Percentiles rank a stretch among this genome's conserved stretches.
Conservation (phyloP, 92 coral and sea anemone species). For the Phenganax subtilis region DNA sequence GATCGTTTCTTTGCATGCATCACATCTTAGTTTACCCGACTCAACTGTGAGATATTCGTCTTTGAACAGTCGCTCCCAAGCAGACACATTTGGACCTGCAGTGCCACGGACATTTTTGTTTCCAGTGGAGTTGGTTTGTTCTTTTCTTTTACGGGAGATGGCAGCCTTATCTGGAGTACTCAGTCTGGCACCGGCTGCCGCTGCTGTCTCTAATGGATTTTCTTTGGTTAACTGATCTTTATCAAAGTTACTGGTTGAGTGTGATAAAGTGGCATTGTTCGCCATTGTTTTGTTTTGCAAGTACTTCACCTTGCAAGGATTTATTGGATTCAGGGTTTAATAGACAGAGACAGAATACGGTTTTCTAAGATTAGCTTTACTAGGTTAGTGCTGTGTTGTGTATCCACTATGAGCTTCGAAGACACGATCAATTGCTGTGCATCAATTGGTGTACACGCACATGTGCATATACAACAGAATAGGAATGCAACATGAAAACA, state of each 20-base stretch:
- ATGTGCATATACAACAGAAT: too few relatives aligned
- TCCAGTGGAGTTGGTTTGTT: conserved; percentile 56
- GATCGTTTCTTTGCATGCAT: too few relatives aligned
- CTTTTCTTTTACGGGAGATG: conserved; percentile 56
- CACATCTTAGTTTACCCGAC: too few relatives aligned
- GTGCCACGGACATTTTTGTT: conserved; percentile 48
- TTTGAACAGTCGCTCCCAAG: conserved; percentile 56
- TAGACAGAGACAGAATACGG: too few relatives aligned
- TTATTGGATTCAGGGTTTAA: too few relatives aligned
- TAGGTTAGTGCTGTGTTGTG: too few relatives aligned
- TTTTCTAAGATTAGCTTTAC: too few relatives aligned
- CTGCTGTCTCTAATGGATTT: conserved; percentile 39
- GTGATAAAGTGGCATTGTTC: conserved; percentile 1
- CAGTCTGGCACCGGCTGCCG: conserved; percentile 44
- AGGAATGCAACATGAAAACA: too few relatives aligned
- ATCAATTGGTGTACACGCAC: too few relatives aligned
- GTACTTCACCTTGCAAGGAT: neutral
- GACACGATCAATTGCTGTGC: too few relatives aligned
- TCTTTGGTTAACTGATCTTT: conserved; percentile 5
- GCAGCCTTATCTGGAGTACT: conserved; percentile 52
- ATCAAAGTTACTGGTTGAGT: conserved; percentile 31
- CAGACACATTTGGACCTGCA: conserved; percentile 50
- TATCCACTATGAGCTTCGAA: too few relatives aligned
- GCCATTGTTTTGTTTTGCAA: conserved; percentile 17
- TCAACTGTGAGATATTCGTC: conserved; percentile 47